Evolutionary conservation across 1,140 invertebrate species (phyloP), one percentile per base, ranked within the genome.

Genomic region (Bombus confusus): DNA sequence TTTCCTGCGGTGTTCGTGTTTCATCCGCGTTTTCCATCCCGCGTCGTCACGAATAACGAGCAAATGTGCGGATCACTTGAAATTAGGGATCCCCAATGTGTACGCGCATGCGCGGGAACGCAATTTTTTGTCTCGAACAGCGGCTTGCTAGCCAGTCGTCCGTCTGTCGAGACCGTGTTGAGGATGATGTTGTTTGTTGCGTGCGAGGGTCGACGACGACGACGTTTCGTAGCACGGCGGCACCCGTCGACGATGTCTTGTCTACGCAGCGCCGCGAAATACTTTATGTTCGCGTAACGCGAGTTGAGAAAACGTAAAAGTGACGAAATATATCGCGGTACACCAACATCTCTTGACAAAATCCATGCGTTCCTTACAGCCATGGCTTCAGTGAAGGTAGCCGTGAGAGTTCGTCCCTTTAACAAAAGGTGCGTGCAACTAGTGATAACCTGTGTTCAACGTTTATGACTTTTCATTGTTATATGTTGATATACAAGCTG

Each of bases 331-430:
- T 62, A 62, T 0, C 28, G 59, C 37, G 66, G 31, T n/a, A 28
- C 64, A 62, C 0, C 2, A 73, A 37, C 41, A 57, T 88, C 34
- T 41, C 66, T 64, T 31, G 34, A 1, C 41, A 73, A 18, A 79
- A 87, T 89, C 91, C 85, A 93, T 91, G 90, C 91, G 88, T 87
- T 90, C 77, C 59, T 79, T 68, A n/a, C 83, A 88, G 85, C 88
- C 90, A 98, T 97, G 97, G 97, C 97, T 93, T 97, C 97, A 88
- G 97, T 98, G 92, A 97, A 97, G 96, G 97, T 98, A 91, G 97
- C 97, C 90, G 97, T 98, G 87, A 96, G 97, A 93, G 97, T 97
- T 92, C 96, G 97, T 92, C 97, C 97, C 94, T 97, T 97, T 95
- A 98, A 97, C 95, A 96, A 97, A 96, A 97, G 97, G 97, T 98